These are phyloP conservation scores for Rhamphomyia laevipes DNA, from an alignment of 2,888 invertebrate species.

Conservation along the genomic window DNA sequence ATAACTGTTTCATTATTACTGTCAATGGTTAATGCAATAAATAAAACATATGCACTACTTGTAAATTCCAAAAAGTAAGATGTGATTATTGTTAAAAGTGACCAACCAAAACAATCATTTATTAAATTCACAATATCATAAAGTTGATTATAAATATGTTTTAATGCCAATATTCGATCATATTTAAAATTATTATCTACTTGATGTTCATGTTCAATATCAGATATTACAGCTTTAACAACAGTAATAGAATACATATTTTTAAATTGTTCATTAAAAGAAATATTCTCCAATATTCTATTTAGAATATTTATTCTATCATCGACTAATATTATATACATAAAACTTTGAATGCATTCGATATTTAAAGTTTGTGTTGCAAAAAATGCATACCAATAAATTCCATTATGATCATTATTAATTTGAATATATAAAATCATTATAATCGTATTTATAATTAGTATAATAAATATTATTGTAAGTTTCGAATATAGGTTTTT, in stretches of 20 bases:
- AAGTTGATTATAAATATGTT: constrained; percentile 25
- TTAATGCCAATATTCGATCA: constrained; percentile 23
- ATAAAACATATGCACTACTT: constrained; percentile 28
- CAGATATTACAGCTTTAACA: not conserved
- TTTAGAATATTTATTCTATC: constrained; percentile 14
- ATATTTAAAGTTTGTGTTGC: constrained; percentile 22
- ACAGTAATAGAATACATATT: not conserved
- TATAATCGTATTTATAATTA: constrained; percentile 2
- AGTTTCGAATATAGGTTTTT: constrained; percentile 4
- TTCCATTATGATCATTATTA: not conserved
- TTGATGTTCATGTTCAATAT: not conserved
- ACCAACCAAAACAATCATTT: constrained; percentile 32
- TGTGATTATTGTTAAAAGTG: constrained; percentile 25
- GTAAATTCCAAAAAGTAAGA: constrained; percentile 30
- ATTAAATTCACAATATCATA: constrained; percentile 20
- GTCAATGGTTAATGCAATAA: constrained; percentile 15
- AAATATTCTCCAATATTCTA: constrained; percentile 8
- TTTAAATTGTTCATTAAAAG: not conserved
- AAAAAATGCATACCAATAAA: constrained; percentile 18
- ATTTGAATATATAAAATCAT: constrained; percentile 2
- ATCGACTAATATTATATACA: constrained; percentile 13
- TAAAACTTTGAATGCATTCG: constrained; percentile 22
- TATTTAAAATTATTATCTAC: no score
- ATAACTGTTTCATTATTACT: constrained; percentile 2
- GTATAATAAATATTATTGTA: not conserved